Percentiles rank a stretch among this genome's conserved stretches.
Conservation (phyloP, 2,113 vertebrate genomes). For the Elaphurus davidianus region DNA sequence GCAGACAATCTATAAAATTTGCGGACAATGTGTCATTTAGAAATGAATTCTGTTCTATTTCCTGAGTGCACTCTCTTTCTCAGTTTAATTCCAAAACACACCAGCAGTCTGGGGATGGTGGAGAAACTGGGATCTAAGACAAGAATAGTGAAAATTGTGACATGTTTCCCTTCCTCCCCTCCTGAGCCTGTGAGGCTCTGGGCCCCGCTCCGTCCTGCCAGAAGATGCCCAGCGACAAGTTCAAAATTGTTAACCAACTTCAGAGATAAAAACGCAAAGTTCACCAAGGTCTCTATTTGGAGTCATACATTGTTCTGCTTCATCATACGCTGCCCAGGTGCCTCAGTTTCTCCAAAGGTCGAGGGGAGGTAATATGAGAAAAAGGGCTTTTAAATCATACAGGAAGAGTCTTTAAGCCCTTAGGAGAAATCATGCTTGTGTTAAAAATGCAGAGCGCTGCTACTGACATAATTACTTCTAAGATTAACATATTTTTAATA, state of each 20-base stretch:
- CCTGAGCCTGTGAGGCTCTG: not conserved
- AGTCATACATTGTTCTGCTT: not conserved
- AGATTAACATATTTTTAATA: not conserved
- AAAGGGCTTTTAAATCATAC: not conserved
- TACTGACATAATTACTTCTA: not conserved
- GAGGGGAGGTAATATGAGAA: not conserved
- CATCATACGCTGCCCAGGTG: not conserved
- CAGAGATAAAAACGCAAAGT: not conserved
- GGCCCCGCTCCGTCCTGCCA: not conserved
- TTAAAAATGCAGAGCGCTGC: not conserved
- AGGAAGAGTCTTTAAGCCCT: not conserved
- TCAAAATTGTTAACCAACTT: not conserved
- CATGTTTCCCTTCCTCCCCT: not conserved
- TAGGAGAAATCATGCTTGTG: not conserved
- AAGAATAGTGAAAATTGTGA: not conserved
- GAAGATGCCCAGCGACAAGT: not conserved
- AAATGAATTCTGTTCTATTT: not conserved
- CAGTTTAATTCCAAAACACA: constrained; percentile 17
- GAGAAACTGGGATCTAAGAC: not conserved
- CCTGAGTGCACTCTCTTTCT: not conserved
- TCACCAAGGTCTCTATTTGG: not conserved
- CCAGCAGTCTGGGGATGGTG: not conserved
- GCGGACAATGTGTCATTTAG: not conserved
- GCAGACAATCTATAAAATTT: too few species aligned
- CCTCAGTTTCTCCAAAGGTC: not conserved